phyloP scores from a whole-genome alignment of 2,113 vertebrate species.

The Catharus bicknelli region DNA sequence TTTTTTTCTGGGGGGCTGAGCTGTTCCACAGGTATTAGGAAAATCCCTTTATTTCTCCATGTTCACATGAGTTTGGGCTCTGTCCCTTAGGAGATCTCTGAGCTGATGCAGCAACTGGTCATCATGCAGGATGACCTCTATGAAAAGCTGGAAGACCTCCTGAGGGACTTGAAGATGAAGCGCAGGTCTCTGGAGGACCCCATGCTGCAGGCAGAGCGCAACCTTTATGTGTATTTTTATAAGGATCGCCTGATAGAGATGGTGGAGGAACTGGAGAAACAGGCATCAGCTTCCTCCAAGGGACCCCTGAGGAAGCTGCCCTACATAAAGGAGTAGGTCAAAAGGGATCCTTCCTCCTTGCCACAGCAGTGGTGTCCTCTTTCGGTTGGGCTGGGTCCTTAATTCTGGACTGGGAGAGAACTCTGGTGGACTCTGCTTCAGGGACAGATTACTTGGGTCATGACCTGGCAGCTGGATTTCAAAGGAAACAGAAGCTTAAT shows the following conservation, averaged over 20 bases:
- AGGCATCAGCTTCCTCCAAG: background rate
- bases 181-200: background rate
- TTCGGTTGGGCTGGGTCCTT: background rate
- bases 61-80: background rate
- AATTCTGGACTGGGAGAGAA: background rate
- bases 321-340: background rate
- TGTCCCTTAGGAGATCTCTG: background rate
- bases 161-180: conserved; percentile 12
- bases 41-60: background rate
- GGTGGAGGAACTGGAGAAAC: conserved; percentile 44
- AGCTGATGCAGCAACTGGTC: background rate
- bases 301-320: background rate
- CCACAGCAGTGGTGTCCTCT: background rate
- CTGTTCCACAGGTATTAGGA: background rate
- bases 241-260: background rate
- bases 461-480: background rate
- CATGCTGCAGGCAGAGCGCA: background rate
- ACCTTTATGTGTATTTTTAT: conserved; percentile 25
- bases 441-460: background rate
- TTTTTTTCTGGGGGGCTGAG: background rate
- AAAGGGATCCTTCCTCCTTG: background rate
- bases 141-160: background rate
- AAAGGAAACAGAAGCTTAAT: background rate
- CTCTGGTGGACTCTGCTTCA: background rate
- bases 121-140: background rate